phyloP scores from a whole-genome alignment of 1,140 invertebrate species.

The Drosophila hydei region DNA sequence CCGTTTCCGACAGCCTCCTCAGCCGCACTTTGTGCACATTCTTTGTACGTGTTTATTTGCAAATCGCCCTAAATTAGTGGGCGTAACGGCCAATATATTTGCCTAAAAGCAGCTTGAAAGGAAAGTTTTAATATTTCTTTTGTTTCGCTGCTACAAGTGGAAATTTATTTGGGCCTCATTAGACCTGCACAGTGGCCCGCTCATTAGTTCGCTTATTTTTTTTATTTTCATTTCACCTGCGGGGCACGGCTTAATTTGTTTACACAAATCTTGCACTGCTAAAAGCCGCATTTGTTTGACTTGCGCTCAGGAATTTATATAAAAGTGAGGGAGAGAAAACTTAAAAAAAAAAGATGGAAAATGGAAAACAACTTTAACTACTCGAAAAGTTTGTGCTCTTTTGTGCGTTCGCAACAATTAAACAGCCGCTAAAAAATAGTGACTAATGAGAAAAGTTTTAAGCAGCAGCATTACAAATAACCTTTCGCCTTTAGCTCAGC shows the following conservation, averaged over 20 bases:
- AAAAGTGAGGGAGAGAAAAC: conserved; percentile 11
- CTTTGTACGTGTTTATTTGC: conserved; percentile 41
- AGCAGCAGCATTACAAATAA: conserved; percentile 55
- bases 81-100: conserved; percentile 18
- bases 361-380: conserved; percentile 58
- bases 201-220: conserved; percentile 24
- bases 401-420: conserved; percentile 72
- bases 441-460: conserved; percentile 79
- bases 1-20: background rate
- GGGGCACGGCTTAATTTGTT: conserved; percentile 65
- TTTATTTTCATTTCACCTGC: conserved; percentile 38
- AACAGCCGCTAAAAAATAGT: conserved; percentile 78
- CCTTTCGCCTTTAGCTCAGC: conserved; percentile 10
- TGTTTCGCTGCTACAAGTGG: conserved; percentile 11
- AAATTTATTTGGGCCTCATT: conserved; percentile 62
- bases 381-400: conserved; percentile 45
- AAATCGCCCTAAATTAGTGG: conserved; percentile 17
- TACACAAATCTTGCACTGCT: conserved; percentile 66
- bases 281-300: conserved; percentile 34
- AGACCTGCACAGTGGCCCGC: conserved; percentile 12
- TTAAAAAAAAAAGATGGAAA: conserved; percentile 38
- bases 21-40: conserved; percentile 6
- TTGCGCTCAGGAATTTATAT: conserved; percentile 32
- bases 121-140: conserved; percentile 14
- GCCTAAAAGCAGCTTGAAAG: conserved; percentile 10